Conservation (phyloP, 2,888 invertebrate species). For the Elgonia sp. region DNA sequence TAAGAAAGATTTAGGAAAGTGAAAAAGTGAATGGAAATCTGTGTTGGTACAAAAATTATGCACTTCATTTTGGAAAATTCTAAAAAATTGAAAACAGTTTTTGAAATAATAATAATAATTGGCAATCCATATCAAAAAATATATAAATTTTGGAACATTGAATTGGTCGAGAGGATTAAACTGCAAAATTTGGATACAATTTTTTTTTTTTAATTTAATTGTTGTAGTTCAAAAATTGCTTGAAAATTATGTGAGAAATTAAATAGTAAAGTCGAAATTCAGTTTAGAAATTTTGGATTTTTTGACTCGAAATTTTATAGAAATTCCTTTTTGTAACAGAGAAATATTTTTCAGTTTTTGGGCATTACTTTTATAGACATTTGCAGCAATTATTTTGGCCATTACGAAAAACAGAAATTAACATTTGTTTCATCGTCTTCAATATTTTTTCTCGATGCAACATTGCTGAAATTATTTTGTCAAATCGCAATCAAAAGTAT, state of each 20-base stretch:
- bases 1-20: background rate
- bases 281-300: background rate
- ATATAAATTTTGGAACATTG: background rate
- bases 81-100: background rate
- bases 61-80: slow-evolving; percentile 4
- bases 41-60: background rate
- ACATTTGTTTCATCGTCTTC: background rate
- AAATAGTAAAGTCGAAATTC: background rate
- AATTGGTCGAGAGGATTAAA: slow-evolving; percentile 11
- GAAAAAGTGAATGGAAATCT: background rate
- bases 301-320: slow-evolving; percentile 8
- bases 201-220: background rate
- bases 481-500: background rate
- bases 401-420: background rate
- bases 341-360: background rate
- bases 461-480: background rate
- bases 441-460: background rate
- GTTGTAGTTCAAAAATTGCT: background rate
- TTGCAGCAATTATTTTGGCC: slow-evolving; percentile 1
- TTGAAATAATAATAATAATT: slow-evolving; percentile 18
- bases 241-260: background rate
- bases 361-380: background rate
- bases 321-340: slow-evolving; percentile 8
- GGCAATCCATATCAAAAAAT: slow-evolving; percentile 28
- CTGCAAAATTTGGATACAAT: background rate